Conservation (phyloP, 2,113 vertebrate species). For the Calidris pugnax region DNA sequence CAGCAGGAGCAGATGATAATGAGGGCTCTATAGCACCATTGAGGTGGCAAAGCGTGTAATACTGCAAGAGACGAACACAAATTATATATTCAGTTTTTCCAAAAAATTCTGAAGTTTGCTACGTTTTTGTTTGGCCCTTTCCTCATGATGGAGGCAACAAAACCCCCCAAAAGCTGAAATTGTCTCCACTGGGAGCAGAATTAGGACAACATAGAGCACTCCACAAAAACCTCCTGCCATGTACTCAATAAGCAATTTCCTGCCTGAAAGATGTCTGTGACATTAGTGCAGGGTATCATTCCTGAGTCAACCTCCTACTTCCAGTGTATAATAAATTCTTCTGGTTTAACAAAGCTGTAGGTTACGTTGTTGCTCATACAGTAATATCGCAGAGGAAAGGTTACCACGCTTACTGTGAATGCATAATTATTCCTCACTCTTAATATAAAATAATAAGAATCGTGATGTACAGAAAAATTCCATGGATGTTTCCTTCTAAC, state of each 20-base stretch:
- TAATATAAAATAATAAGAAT: neutral
- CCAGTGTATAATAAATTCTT: neutral
- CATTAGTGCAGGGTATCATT: neutral
- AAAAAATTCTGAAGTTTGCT: neutral
- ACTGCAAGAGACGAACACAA: neutral
- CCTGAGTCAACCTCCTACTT: neutral
- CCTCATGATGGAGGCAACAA: neutral
- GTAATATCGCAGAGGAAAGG: neutral
- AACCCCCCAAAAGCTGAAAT: accelerated
- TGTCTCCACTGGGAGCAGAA: neutral
- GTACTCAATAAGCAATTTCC: neutral
- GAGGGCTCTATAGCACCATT: neutral
- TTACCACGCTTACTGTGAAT: neutral
- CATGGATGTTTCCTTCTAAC: neutral
- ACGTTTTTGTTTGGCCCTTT: neutral
- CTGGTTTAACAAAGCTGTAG: neutral
- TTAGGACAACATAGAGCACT: neutral
- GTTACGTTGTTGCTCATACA: neutral
- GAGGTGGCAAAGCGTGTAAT: neutral
- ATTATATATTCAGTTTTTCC: accelerated
- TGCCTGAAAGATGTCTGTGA: neutral
- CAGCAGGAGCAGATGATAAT: neutral
- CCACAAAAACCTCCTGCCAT: neutral
- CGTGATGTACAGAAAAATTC: neutral
- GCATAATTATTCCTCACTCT: neutral